phyloP scores from a whole-genome alignment of 2,888 invertebrate genomes.

The Cotesia congregata region DNA sequence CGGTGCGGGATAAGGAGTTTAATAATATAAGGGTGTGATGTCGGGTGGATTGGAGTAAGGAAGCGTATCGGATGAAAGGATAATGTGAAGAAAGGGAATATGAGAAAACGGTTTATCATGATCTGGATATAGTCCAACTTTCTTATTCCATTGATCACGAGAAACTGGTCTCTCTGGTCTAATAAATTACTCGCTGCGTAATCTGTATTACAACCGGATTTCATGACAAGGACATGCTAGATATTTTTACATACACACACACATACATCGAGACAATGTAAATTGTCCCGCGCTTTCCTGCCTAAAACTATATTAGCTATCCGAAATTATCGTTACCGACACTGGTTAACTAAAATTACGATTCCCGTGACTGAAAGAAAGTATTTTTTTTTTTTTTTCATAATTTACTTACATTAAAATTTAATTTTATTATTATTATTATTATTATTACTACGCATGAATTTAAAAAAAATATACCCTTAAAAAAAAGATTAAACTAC shows the following conservation, averaged over 20 bases:
- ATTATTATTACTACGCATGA: too few species aligned
- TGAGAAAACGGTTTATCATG: constrained; percentile 34
- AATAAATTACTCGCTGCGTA: constrained; percentile 38
- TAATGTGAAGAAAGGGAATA: not conserved
- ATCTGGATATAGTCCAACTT: constrained; percentile 43
- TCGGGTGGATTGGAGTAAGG: not conserved
- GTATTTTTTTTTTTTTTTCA: too few species aligned
- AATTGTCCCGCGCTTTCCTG: too few species aligned
- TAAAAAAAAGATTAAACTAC: too few species aligned
- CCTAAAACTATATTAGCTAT: too few species aligned
- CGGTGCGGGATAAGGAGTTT: not conserved
- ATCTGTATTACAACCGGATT: constrained; percentile 33
- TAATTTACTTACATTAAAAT: too few species aligned
- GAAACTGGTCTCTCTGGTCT: constrained; percentile 25
- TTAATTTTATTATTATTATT: too few species aligned
- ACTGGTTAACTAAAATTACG: too few species aligned
- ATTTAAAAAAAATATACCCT: too few species aligned
- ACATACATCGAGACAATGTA: not conserved
- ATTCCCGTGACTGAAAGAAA: too few species aligned
- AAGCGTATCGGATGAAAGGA: not conserved
- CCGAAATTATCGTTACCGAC: too few species aligned
- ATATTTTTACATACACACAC: not conserved
- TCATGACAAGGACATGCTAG: not conserved
- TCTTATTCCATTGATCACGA: constrained; percentile 44
- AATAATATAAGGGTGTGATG: not conserved